Percentiles rank a stretch among this genome's conserved stretches.
These are phyloP conservation scores for Drosophila flavopinicola DNA, from an alignment of 2,888 invertebrate genomes.

Conservation along the genomic window DNA sequence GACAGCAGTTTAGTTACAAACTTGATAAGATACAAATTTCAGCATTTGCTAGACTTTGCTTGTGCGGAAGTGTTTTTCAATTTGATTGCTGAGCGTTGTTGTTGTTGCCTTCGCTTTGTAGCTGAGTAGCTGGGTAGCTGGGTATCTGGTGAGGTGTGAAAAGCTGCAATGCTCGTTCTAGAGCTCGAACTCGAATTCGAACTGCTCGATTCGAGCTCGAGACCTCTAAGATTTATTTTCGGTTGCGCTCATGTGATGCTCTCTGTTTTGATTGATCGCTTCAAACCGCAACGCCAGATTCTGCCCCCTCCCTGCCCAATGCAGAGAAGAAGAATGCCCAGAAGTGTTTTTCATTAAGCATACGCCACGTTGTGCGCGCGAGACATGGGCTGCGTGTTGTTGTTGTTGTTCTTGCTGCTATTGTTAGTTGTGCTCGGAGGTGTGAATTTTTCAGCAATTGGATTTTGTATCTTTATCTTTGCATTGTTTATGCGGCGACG, in stretches of 20 bases:
- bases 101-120: neutral
- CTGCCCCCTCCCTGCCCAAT: neutral
- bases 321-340: constrained; percentile 4
- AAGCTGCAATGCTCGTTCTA: constrained; percentile 28
- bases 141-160: constrained; percentile 51
- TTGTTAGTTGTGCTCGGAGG: constrained; percentile 42
- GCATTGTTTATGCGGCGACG: constrained; percentile 65
- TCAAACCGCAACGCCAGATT: neutral
- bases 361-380: constrained; percentile 61
- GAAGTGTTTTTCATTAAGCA: constrained; percentile 59
- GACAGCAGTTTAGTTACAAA: neutral
- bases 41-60: constrained; percentile 4
- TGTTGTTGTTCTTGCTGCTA: constrained; percentile 7
- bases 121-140: constrained; percentile 2
- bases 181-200: constrained; percentile 11
- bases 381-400: constrained; percentile 21
- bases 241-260: constrained; percentile 33
- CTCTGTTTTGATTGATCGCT: constrained; percentile 44
- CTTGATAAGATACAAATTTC: neutral
- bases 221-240: constrained; percentile 10
- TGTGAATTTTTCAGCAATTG: constrained; percentile 72
- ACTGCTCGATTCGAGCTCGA: neutral
- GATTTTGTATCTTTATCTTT: constrained; percentile 69
- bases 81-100: neutral
- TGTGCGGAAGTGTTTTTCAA: constrained; percentile 45